Evolutionary conservation across 2,888 invertebrate species (phyloP), one percentile per base, ranked within the genome.

Genomic region (Scelioninae gen. 2): DNA sequence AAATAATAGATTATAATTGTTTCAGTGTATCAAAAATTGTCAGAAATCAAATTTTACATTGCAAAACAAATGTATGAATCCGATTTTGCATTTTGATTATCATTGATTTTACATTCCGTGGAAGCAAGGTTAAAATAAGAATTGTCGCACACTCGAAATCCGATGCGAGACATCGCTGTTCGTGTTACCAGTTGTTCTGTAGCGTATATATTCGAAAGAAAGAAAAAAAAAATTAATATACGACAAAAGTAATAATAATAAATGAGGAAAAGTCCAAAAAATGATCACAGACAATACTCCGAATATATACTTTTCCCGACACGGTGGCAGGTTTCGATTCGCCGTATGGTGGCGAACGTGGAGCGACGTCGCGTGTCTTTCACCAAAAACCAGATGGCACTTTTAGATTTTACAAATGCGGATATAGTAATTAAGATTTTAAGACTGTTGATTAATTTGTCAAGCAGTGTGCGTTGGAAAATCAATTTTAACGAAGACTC

Each of bases 161-260:
- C 69, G 61, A 69, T 61, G 61, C 60, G 19, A 69, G 52, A 31
- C 69, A 46, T 61, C 48, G 39, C 16, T 41, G 57, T 63, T 70
- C 41, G 35, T 63, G 70, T 70, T 55, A 70, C 55, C 63, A 55
- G 57, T 67, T 41, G 67, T 58, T 50, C 50, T 67, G 16, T 58
- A 57, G 50, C 43, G 58, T 67, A 65, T 50, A 43, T 67, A 57
- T 41, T 39, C 52, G 6, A 46, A 22, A 11, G 37, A 45, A 35
- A 35, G 22, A n/a, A 28, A 33, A 3, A 46, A 28, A 46, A 46
- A 11, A 15, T 18, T 15, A 35, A 33, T 22, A 50, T 28, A 50
- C 6, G 6, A 25, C 3, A 50, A 35, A 35, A 22, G 13, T 35
- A 46, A 60, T 43, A 41, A 31, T 28, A 18, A 15, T 61, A 46